A percentile compares a stretch with the other conserved stretches of the same genome.
These are phyloP conservation scores for Leucania comma DNA, from an alignment of 2,888 invertebrate genomes.

Conservation along the genomic window DNA sequence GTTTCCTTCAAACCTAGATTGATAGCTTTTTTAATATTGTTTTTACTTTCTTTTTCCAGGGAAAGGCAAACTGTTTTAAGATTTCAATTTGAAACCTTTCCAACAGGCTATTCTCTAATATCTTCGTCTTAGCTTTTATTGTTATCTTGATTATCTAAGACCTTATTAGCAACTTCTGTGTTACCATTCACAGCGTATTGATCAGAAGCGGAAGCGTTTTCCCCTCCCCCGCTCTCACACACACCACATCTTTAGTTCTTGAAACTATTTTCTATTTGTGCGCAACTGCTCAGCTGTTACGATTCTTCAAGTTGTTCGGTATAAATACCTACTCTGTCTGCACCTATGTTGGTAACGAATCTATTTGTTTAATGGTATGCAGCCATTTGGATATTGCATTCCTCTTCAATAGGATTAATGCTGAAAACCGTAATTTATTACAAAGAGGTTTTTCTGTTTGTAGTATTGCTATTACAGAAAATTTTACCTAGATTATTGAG, in stretches of 20 bases:
- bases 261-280: conserved; percentile 90
- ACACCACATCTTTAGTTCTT: conserved; percentile 81
- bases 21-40: not conserved
- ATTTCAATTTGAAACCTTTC: not conserved
- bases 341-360: conserved; percentile 47
- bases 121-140: not conserved
- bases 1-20: no score
- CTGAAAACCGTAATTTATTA: not conserved
- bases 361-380: conserved; percentile 35
- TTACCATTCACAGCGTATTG: not conserved
- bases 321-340: conserved; percentile 76
- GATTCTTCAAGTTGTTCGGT: conserved; percentile 82
- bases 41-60: not conserved
- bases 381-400: conserved; percentile 27
- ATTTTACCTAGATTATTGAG: not conserved
- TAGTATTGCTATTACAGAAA: not conserved
- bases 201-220: conserved; percentile 19
- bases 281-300: conserved; percentile 87
- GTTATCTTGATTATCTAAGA: not conserved
- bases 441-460: not conserved
- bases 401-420: not conserved
- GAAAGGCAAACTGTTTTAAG: not conserved
- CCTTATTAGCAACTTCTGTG: not conserved
- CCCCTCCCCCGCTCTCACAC: conserved; percentile 67
- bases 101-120: not conserved